A percentile compares a stretch with the other conserved stretches of the same genome.
Conservation (phyloP, 2,113 vertebrate species). For the Gracilinanus agilis region DNA sequence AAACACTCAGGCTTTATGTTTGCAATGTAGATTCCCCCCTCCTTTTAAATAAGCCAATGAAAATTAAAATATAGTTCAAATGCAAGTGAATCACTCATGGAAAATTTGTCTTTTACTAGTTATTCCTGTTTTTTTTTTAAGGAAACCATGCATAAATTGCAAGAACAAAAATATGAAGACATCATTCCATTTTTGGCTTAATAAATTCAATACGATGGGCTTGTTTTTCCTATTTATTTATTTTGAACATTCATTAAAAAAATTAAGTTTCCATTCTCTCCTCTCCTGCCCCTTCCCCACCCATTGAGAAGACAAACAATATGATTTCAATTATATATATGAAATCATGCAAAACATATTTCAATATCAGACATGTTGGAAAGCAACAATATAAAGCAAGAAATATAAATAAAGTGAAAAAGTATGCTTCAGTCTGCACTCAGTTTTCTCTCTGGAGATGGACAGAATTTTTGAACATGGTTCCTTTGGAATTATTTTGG, state of each 20-base stretch:
- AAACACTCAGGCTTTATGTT: conserved; percentile 27
- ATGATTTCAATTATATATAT: neutral
- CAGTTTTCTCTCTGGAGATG: neutral
- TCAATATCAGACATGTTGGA: neutral
- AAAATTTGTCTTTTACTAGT: conserved; percentile 40
- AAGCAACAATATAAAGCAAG: neutral
- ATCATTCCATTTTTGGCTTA: conserved; percentile 47
- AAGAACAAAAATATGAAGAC: conserved; percentile 47
- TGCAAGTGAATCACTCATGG: neutral
- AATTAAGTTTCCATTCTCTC: neutral
- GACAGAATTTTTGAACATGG: neutral
- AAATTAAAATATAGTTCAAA: conserved; percentile 32
- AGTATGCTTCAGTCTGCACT: neutral
- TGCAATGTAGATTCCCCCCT: conserved; percentile 8
- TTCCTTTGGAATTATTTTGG: neutral
- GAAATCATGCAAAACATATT: neutral
- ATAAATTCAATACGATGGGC: conserved; percentile 65
- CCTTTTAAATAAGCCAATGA: conserved; percentile 24
- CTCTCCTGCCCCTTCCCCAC: neutral
- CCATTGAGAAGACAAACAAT: neutral
- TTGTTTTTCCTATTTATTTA: conserved; percentile 6
- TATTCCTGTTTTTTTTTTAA: conserved; percentile 58
- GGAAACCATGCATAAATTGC: conserved; percentile 46
- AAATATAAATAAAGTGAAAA: neutral
- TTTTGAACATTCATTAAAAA: neutral